These are phyloP conservation scores for Halcyon malimbica DNA, from an alignment of 2,113 vertebrate genomes.

Conservation along the genomic window DNA sequence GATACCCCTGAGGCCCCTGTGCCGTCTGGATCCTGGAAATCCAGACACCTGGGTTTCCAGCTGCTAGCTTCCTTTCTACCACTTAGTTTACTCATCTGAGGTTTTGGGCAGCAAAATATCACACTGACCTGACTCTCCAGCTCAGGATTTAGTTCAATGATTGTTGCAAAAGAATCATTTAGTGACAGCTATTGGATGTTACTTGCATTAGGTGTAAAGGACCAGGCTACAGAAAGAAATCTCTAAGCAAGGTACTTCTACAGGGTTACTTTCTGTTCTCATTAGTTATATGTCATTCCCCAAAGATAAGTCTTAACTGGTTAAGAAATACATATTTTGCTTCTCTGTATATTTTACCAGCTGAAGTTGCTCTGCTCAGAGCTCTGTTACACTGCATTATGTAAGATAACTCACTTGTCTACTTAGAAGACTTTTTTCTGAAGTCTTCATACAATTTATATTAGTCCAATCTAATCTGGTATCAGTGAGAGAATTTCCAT, in stretches of 20 bases:
- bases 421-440: background rate
- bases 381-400: background rate
- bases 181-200: background rate
- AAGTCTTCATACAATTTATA: background rate
- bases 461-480: background rate
- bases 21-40: background rate
- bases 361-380: background rate
- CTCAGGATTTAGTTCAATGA: background rate
- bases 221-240: background rate
- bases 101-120: background rate
- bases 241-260: background rate
- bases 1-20: background rate
- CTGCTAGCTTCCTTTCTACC: background rate
- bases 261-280: background rate
- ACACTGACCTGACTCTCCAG: background rate
- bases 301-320: background rate
- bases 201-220: background rate
- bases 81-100: background rate
- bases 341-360: background rate
- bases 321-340: background rate
- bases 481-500: background rate
- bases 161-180: rapidly evolving
- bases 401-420: background rate
- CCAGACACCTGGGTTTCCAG: background rate
- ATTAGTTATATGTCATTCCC: background rate